phyloP scores from a whole-genome alignment of 2,113 vertebrate species.

The Oncorhynchus keta region DNA sequence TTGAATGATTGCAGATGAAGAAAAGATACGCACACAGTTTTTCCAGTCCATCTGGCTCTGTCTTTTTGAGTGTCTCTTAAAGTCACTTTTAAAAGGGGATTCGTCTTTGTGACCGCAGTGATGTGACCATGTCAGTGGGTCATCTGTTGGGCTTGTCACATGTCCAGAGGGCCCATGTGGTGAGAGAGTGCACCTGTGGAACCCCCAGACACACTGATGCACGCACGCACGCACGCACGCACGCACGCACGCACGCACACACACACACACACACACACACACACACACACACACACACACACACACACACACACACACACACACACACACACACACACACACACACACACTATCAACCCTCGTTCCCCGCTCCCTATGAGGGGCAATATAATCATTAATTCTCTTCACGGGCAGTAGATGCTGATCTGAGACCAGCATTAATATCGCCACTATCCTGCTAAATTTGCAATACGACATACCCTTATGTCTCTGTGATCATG shows the following conservation, averaged over 20 bases:
- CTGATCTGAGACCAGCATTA: too few relatives aligned
- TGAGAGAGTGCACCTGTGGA: conserved; percentile 52
- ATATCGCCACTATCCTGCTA: background rate
- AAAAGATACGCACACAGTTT: conserved; percentile 53
- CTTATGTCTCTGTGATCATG: background rate
- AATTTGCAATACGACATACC: background rate
- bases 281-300: background rate
- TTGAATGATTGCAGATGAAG: conserved; percentile 70
- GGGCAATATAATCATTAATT: background rate
- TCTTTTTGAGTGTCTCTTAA: conserved; percentile 65
- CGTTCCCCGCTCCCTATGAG: background rate
- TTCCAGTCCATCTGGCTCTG: conserved; percentile 71
- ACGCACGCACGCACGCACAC: background rate
- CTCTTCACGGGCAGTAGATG: too few relatives aligned
- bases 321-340: background rate
- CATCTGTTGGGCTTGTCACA: conserved; percentile 48
- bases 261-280: background rate
- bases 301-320: background rate
- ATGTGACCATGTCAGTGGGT: conserved; percentile 50
- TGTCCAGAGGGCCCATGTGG: conserved; percentile 34
- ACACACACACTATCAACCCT: background rate
- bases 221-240: background rate
- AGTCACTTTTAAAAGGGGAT: conserved; percentile 74
- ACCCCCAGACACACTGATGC: background rate
- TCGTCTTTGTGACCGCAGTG: conserved; percentile 53